Percentiles rank a stretch among this genome's conserved stretches.
phyloP scores from a whole-genome alignment of 2,888 invertebrate genomes.

The Mimachlamys varia region DNA sequence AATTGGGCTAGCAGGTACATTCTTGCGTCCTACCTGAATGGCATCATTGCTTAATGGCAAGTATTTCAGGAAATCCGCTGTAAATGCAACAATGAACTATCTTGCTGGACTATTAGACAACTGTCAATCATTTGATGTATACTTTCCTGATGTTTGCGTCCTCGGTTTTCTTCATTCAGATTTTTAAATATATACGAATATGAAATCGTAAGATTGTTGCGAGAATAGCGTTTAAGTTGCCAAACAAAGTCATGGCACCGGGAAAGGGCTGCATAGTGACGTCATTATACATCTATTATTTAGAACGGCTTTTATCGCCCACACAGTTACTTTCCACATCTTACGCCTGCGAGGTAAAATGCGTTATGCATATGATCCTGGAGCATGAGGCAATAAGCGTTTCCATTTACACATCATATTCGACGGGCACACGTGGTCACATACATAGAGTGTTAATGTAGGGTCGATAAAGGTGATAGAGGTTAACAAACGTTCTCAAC shows the following conservation, averaged over 20 bases:
- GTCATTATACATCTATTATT: slow-evolving; percentile 5
- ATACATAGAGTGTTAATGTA: neutral
- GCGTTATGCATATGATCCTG: neutral
- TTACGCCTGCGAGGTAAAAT: neutral
- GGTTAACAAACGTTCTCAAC: neutral
- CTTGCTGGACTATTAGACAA: too few species aligned
- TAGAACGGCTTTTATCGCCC: neutral
- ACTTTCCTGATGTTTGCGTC: too few species aligned
- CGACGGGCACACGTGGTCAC: neutral
- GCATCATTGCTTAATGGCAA: too few species aligned
- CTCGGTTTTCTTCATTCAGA: too few species aligned
- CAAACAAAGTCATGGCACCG: neutral
- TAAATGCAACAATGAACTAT: too few species aligned
- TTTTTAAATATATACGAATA: too few species aligned
- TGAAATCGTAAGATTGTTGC: too few species aligned
- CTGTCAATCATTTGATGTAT: too few species aligned
- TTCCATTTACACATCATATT: neutral
- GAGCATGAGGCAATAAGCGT: neutral
- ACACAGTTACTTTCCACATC: neutral
- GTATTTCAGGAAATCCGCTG: too few species aligned
- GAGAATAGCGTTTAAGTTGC: too few species aligned
- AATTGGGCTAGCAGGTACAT: too few species aligned
- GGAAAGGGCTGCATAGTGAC: neutral
- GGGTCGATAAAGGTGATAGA: neutral
- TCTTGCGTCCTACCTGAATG: too few species aligned